Evolutionary conservation across 1,140 invertebrate genomes (phyloP).

Genomic region (Heliothis virescens): DNA sequence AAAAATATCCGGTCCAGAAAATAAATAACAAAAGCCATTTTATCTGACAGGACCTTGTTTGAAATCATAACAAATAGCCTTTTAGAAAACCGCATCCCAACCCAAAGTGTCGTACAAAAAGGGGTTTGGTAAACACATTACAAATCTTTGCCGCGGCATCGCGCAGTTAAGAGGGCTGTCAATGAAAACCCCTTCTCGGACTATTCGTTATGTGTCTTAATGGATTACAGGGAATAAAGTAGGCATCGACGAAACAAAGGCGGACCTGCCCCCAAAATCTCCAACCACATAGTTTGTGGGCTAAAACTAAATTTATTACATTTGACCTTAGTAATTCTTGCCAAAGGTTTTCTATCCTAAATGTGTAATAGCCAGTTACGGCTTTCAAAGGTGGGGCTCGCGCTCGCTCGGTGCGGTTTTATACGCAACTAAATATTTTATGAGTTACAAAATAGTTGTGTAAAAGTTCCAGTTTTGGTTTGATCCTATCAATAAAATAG

Average conservation of each 20-base stretch:
- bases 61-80: constrained; percentile 84
- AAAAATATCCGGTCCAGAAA: constrained; percentile 75
- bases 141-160: constrained; percentile 77
- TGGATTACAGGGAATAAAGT: constrained; percentile 84
- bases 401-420: constrained; percentile 74
- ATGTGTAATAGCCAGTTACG: constrained; percentile 73
- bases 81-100: constrained; percentile 82
- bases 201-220: constrained; percentile 82
- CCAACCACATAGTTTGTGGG: constrained; percentile 80
- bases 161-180: constrained; percentile 78
- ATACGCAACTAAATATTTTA: constrained; percentile 80
- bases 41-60: constrained; percentile 81
- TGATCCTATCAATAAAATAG: constrained; percentile 57
- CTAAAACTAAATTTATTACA: constrained; percentile 85
- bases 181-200: constrained; percentile 74
- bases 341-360: constrained; percentile 76
- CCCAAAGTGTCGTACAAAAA: constrained; percentile 77
- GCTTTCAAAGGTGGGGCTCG: constrained; percentile 74
- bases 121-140: constrained; percentile 80
- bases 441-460: constrained; percentile 79
- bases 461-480: constrained; percentile 62
- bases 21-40: constrained; percentile 81
- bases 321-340: constrained; percentile 84
- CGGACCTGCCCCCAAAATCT: constrained; percentile 73
- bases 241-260: constrained; percentile 82